Evolutionary conservation across 2,113 vertebrate genomes (phyloP).

Genomic region (Fregata magnificens): DNA sequence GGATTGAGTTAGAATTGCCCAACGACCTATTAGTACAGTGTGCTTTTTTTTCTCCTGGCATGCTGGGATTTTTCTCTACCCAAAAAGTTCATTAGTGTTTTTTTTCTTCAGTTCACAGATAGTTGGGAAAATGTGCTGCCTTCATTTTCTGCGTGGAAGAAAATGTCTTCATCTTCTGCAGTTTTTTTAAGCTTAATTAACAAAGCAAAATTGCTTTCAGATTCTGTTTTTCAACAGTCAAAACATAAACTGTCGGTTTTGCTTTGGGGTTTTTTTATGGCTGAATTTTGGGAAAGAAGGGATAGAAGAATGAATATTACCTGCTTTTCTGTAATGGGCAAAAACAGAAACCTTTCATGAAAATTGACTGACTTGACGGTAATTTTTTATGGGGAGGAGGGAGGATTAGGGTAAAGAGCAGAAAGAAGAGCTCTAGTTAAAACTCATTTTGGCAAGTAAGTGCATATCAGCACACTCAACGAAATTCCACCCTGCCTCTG

Average conservation of each 20-base stretch:
- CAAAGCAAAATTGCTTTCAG: conserved; percentile 16
- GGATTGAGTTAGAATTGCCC: conserved; percentile 1
- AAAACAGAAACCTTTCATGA: conserved; percentile 7
- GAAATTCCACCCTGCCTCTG: background rate
- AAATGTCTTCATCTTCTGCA: background rate
- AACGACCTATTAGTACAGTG: background rate
- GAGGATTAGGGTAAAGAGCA: conserved; percentile 47
- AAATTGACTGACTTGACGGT: background rate
- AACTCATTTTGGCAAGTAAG: conserved; percentile 26
- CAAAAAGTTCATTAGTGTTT: background rate
- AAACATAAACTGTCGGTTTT: background rate
- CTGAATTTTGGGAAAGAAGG: background rate
- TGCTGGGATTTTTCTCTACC: background rate
- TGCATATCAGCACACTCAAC: background rate
- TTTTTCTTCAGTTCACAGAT: background rate
- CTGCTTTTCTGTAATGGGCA: background rate
- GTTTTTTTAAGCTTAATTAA: conserved; percentile 23
- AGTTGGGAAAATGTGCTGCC: background rate
- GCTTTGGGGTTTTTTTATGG: conserved; percentile 13
- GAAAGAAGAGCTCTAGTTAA: background rate
- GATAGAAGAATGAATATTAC: background rate
- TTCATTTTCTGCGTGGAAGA: background rate
- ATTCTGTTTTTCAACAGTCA: conserved; percentile 10
- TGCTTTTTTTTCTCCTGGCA: background rate
- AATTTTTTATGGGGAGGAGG: background rate